A percentile compares a stretch with the other conserved stretches of the same genome.
phyloP scores from a whole-genome alignment of 1,140 invertebrate species.

The Leptestheria dahalacensis region DNA sequence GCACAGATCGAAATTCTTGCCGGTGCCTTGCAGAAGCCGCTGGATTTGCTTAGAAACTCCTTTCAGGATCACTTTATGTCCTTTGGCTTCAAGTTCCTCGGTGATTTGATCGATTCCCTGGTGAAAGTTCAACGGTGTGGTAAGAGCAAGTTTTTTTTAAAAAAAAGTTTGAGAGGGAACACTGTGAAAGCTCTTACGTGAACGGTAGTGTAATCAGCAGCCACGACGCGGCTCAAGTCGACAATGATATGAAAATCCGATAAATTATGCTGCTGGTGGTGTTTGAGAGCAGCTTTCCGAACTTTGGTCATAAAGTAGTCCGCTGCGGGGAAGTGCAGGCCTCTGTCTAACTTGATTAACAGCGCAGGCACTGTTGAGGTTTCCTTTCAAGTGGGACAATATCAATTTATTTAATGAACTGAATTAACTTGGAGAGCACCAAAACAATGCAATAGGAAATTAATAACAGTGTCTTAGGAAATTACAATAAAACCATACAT shows the following conservation, averaged over 20 bases:
- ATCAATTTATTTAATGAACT: background rate
- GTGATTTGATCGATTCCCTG: background rate
- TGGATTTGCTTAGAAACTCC: background rate
- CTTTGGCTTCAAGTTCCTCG: background rate
- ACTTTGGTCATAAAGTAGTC: constrained; percentile 71
- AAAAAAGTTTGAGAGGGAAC: background rate
- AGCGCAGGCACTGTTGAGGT: constrained; percentile 51
- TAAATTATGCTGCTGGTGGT: background rate
- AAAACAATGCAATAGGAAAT: too few species aligned
- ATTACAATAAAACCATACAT: background rate
- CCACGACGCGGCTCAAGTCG: constrained; percentile 66
- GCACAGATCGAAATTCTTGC: background rate
- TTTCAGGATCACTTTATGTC: background rate
- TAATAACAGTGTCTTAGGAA: too few species aligned
- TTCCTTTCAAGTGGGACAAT: too few species aligned
- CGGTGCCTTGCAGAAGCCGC: background rate
- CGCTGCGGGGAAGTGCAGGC: constrained; percentile 72
- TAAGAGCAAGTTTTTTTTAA: too few species aligned
- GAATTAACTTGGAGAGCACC: background rate
- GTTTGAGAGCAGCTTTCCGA: constrained; percentile 36
- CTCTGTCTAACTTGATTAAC: constrained; percentile 61
- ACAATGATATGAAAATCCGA: constrained; percentile 46
- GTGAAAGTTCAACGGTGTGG: too few species aligned
- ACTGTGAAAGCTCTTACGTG: constrained; percentile 40
- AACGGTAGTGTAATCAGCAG: constrained; percentile 70